These are phyloP conservation scores for Microtus ochrogaster DNA, from an alignment of 2,113 vertebrate genomes.

Conservation along the genomic window DNA sequence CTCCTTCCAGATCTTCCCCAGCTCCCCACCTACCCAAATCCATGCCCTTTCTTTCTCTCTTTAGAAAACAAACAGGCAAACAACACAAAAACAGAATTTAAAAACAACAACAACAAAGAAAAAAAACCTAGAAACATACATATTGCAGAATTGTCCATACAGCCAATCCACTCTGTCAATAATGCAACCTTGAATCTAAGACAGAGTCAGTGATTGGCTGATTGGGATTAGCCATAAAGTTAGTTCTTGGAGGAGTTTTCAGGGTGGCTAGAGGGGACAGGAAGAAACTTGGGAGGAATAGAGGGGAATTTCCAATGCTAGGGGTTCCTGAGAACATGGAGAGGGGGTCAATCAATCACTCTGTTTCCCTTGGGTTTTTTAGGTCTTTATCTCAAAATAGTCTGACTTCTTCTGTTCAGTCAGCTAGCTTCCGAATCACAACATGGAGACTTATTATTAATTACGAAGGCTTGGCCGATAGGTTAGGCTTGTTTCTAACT, in stretches of 20 bases:
- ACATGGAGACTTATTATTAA: no score
- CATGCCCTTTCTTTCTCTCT: not conserved
- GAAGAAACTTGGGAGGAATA: not conserved
- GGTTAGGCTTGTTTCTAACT: no score
- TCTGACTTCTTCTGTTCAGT: no score
- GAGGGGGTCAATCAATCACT: not conserved
- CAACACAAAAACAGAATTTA: no score
- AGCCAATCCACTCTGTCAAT: not conserved
- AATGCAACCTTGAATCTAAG: not conserved
- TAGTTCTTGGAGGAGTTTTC: not conserved
- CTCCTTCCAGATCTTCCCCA: not conserved
- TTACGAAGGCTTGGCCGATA: no score
- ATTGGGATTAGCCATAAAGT: not conserved
- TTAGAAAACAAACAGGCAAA: not conserved
- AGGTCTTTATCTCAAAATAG: not conserved
- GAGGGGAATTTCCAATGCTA: not conserved
- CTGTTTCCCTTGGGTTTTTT: not conserved
- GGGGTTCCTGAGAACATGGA: not conserved
- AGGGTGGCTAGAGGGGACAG: not conserved
- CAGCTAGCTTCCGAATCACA: no score
- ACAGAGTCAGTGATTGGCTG: not conserved
- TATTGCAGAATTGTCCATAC: not conserved
- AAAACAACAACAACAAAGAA: no score
- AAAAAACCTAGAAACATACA: not conserved
- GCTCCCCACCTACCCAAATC: not conserved